These are phyloP conservation scores for Adineta ricciae DNA, from an alignment of 2,888 invertebrate species.

Conservation along the genomic window DNA sequence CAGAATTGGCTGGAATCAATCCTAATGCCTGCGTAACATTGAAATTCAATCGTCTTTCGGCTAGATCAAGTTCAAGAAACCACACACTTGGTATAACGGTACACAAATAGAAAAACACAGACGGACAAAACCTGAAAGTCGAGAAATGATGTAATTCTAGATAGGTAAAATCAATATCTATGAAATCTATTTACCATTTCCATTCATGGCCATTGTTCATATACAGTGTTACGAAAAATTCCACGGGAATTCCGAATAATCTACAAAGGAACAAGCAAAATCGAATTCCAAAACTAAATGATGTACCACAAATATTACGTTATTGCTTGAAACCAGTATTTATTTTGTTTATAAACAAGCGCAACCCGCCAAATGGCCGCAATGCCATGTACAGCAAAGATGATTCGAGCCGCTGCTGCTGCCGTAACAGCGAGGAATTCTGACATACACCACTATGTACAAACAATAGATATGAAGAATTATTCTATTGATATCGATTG, in stretches of 20 bases:
- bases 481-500: no score
- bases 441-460: conserved; percentile 56
- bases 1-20: neutral
- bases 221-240: conserved; percentile 76
- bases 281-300: neutral
- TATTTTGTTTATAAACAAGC: conserved; percentile 59
- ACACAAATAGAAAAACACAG: conserved; percentile 76
- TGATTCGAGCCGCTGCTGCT: conserved; percentile 69
- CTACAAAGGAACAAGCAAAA: neutral
- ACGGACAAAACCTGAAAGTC: conserved; percentile 70
- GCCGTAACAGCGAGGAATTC: conserved; percentile 60
- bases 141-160: neutral
- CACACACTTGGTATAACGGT: conserved; percentile 86
- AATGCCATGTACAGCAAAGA: conserved; percentile 73
- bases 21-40: conserved; percentile 4
- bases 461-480: neutral
- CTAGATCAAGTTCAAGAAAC: conserved; percentile 77
- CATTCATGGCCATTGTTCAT: conserved; percentile 85
- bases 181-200: conserved; percentile 64
- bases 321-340: conserved; percentile 75
- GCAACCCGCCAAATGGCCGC: conserved; percentile 83
- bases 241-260: conserved; percentile 68
- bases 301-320: conserved; percentile 50
- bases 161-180: neutral
- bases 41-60: conserved; percentile 60